phyloP scores from a whole-genome alignment of 2,797 vertebrate genomes.

The Chelmon rostratus region DNA sequence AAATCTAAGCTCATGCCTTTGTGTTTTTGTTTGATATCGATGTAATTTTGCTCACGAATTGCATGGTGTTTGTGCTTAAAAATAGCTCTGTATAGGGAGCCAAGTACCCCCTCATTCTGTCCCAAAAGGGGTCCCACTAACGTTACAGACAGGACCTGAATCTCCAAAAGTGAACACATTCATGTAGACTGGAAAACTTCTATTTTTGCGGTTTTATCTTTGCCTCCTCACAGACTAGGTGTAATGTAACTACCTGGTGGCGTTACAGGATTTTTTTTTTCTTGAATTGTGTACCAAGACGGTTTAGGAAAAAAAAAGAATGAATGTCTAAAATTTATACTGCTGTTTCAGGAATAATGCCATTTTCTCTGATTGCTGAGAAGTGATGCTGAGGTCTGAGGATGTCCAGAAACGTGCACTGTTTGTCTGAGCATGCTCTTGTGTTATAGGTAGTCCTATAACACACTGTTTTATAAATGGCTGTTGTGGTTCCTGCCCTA shows the following conservation, averaged over 20 bases:
- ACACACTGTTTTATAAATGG: neutral
- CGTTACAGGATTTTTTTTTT: neutral
- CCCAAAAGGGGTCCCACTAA: neutral
- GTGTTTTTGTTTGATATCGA: neutral
- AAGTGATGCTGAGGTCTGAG: neutral
- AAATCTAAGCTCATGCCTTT: neutral
- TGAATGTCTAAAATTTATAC: too few species aligned
- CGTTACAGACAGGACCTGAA: neutral
- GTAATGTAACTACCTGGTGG: neutral
- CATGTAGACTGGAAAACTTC: neutral
- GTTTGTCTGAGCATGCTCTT: neutral
- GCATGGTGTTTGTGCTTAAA: neutral
- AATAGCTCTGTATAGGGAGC: neutral
- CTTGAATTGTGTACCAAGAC: neutral
- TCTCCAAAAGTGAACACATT: neutral
- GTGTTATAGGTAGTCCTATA: neutral
- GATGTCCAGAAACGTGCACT: neutral
- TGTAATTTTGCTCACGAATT: rapidly evolving
- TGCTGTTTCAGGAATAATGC: neutral
- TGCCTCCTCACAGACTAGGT: neutral
- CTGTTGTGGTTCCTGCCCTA: neutral
- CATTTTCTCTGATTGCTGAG: neutral
- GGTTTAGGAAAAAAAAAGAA: neutral
- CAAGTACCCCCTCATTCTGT: neutral
- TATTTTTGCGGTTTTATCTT: too few species aligned